phyloP scores from a whole-genome alignment of 1,140 invertebrate genomes.

The Trissolcus basalis region DNA sequence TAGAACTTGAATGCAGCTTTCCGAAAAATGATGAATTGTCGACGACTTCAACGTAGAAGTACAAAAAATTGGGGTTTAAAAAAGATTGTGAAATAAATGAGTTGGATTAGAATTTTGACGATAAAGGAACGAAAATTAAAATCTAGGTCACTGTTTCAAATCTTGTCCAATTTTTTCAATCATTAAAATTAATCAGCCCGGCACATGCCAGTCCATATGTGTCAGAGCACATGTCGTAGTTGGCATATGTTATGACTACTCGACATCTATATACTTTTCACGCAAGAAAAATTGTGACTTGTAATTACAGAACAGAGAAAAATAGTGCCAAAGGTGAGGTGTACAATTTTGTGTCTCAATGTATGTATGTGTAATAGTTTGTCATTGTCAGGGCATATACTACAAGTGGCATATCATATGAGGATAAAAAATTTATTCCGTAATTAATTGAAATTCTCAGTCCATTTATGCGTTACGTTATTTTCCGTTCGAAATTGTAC shows the following conservation, averaged over 20 bases:
- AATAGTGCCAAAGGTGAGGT: slow-evolving; percentile 40
- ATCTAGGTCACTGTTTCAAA: slow-evolving; percentile 37
- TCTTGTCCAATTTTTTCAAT: slow-evolving; percentile 30
- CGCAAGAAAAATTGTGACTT: slow-evolving; percentile 41
- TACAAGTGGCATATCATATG: not conserved
- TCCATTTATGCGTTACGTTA: no score
- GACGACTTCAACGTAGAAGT: no score
- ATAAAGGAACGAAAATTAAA: no score
- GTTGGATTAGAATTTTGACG: no score
- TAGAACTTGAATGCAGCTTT: no score
- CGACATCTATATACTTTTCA: slow-evolving; percentile 46
- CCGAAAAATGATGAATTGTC: no score
- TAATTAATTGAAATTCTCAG: not conserved
- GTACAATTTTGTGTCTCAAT: slow-evolving; percentile 21
- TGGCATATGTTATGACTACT: slow-evolving; percentile 43
- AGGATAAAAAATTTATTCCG: not conserved
- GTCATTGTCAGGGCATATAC: not conserved
- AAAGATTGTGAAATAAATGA: no score
- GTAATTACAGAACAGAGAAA: slow-evolving; percentile 37
- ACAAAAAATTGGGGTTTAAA: no score
- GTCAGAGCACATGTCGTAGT: slow-evolving; percentile 37
- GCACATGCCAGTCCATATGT: slow-evolving; percentile 51
- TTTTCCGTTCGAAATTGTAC: no score
- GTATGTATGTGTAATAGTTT: not conserved
- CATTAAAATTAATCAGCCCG: slow-evolving; percentile 32